Conservation (phyloP, 2,113 vertebrate species). For the Jacana jacana region DNA sequence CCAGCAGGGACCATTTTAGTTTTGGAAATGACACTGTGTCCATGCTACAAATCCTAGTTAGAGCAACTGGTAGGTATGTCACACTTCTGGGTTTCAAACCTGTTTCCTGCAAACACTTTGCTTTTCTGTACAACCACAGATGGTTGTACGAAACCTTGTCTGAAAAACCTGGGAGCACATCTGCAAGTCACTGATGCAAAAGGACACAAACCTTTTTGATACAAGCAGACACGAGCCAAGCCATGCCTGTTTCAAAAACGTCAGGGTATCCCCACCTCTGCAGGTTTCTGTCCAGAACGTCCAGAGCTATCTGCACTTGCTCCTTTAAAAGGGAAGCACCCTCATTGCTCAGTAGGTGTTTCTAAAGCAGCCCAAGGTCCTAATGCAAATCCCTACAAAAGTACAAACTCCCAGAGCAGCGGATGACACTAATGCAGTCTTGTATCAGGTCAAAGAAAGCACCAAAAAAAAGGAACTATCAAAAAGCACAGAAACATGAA, state of each 20-base stretch:
- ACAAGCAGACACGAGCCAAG: background rate
- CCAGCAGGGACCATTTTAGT: background rate
- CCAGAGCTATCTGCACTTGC: background rate
- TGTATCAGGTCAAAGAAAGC: background rate
- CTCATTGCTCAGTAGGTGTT: background rate
- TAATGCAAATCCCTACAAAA: background rate
- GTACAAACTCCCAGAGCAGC: background rate
- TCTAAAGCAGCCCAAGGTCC: background rate
- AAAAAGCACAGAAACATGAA: slow-evolving; percentile 10
- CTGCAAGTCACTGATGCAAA: background rate
- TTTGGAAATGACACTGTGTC: background rate
- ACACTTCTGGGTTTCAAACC: background rate
- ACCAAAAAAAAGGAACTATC: background rate
- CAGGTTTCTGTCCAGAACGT: background rate
- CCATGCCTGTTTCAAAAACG: background rate
- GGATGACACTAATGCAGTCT: background rate
- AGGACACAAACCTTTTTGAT: background rate
- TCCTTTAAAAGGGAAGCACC: background rate
- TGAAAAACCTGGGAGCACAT: background rate
- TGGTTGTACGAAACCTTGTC: background rate
- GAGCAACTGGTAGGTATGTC: background rate
- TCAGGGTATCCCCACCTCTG: background rate
- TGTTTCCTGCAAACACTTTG: background rate
- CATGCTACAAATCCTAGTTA: background rate
- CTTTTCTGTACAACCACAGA: background rate